Percentiles rank a stretch among this genome's conserved stretches.
These are phyloP conservation scores for Pinctada fucata DNA, from an alignment of 2,888 invertebrate species.

Conservation along the genomic window DNA sequence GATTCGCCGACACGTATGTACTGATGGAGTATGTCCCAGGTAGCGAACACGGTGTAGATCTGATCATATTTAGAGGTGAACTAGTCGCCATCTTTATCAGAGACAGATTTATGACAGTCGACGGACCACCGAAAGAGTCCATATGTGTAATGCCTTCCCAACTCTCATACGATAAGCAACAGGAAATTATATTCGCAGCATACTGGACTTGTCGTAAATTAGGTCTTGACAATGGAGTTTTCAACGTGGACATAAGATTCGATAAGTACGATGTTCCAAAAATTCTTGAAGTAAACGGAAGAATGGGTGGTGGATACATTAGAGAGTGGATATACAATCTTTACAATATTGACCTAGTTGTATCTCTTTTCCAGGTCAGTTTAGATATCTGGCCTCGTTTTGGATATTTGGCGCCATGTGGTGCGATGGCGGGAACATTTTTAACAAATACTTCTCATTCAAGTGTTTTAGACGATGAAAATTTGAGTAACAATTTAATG, in stretches of 20 bases:
- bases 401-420: not conserved
- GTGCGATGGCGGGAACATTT: not conserved
- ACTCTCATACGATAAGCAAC: not conserved
- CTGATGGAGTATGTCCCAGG: not conserved
- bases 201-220: slow-evolving; percentile 7
- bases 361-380: not conserved
- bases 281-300: slow-evolving; percentile 39
- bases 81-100: slow-evolving; percentile 1
- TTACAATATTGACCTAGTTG: slow-evolving; percentile 33
- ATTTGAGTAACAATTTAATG: not conserved
- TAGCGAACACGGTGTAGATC: not conserved
- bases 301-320: slow-evolving; percentile 39
- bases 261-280: slow-evolving; percentile 34
- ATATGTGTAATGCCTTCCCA: not conserved
- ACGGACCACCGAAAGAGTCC: not conserved
- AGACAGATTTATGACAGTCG: not conserved
- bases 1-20: not conserved
- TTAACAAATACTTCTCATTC: not conserved
- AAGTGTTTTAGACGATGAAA: not conserved
- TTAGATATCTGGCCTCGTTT: not conserved
- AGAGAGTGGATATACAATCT: slow-evolving; percentile 31
- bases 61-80: not conserved
- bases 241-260: slow-evolving; percentile 41
- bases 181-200: slow-evolving; percentile 9
- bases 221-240: slow-evolving; percentile 36